phyloP scores from a whole-genome alignment of 2,797 vertebrate species.

The Heliangelus exortis region DNA sequence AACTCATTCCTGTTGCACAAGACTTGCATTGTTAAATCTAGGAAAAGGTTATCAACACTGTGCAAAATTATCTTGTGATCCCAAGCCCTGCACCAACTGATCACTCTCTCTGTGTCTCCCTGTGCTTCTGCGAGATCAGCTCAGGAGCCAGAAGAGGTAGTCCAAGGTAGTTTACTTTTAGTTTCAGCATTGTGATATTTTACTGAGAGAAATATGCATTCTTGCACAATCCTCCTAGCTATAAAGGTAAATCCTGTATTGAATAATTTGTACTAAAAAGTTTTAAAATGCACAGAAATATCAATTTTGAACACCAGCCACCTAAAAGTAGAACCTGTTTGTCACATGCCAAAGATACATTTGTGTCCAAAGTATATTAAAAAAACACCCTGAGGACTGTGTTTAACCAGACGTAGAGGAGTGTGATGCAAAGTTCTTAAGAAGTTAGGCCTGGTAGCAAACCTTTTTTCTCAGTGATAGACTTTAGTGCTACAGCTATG shows the following conservation, averaged over 20 bases:
- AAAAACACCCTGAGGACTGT: not conserved
- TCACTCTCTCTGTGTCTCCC: not conserved
- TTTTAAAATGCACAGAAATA: not conserved
- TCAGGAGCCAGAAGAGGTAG: not conserved
- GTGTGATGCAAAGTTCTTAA: not conserved
- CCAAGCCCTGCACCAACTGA: not conserved
- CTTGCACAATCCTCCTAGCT: not conserved
- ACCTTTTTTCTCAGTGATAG: not conserved
- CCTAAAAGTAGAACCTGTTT: not conserved
- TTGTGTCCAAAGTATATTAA: not conserved
- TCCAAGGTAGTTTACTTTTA: not conserved
- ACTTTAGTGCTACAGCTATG: not conserved
- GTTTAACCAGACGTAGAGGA: not conserved
- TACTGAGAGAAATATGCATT: not conserved
- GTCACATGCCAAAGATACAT: not conserved
- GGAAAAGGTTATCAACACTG: not conserved
- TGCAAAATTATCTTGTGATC: not conserved
- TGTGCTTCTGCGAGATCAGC: not conserved
- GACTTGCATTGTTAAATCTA: not conserved
- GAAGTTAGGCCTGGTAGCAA: not conserved
- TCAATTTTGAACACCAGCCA: not conserved
- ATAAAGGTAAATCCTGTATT: not conserved
- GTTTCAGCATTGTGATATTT: not conserved
- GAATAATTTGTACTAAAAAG: not conserved
- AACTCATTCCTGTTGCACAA: not conserved